These are phyloP conservation scores for Diadema setosum DNA, from an alignment of 35 echinoderm and acorn worm species.

Conservation along the genomic window DNA sequence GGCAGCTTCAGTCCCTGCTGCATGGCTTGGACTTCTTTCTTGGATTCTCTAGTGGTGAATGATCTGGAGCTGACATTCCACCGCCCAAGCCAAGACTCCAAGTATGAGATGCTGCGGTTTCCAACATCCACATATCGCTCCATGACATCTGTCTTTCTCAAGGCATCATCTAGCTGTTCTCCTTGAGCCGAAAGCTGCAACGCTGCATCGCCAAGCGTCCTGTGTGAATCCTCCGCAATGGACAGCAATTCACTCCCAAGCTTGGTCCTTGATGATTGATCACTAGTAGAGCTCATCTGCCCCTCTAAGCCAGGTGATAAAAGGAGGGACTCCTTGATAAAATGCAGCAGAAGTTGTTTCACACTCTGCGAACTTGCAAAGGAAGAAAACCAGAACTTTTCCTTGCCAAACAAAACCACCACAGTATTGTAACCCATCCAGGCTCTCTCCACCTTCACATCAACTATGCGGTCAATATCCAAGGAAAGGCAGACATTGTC, in stretches of 20 bases:
- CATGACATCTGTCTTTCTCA: neutral
- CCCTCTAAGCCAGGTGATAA: neutral
- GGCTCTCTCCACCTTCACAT: neutral
- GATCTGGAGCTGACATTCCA: neutral
- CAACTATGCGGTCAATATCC: neutral
- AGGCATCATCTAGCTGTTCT: neutral
- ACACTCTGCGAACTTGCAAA: neutral
- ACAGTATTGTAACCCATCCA: neutral
- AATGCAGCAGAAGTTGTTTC: neutral
- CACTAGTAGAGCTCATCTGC: neutral
- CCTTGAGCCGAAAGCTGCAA: neutral
- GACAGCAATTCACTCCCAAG: neutral
- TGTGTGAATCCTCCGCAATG: neutral
- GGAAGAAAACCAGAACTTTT: conserved; percentile 2
- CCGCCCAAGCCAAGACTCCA: neutral
- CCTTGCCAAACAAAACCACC: neutral
- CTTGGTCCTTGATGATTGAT: neutral
- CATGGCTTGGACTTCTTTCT: neutral
- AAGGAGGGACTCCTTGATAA: neutral
- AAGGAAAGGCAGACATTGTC: neutral
- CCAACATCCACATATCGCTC: neutral
- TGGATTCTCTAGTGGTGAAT: neutral
- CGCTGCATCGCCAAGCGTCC: neutral
- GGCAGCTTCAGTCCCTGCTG: neutral
- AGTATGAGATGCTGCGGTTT: neutral